These are phyloP conservation scores for Chaetodon trifasciatus DNA, from an alignment of 2,797 vertebrate genomes.

Conservation along the genomic window DNA sequence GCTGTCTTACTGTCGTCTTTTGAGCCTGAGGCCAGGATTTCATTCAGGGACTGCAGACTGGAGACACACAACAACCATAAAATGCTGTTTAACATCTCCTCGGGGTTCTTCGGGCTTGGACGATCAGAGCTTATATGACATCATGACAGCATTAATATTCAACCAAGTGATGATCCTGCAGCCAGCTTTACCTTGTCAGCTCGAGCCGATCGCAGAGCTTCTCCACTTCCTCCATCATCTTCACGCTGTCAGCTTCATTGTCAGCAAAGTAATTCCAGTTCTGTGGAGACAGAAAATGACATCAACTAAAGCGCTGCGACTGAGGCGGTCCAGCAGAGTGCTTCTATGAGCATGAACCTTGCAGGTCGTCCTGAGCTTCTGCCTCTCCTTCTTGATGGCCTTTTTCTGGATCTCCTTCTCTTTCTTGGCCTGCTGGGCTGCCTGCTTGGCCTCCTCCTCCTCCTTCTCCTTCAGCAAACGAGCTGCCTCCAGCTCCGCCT, in stretches of 20 bases:
- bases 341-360: slow-evolving; percentile 84
- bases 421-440: slow-evolving; percentile 92
- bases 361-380: slow-evolving; percentile 96
- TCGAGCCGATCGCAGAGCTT: slow-evolving; percentile 98
- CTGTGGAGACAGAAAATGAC: slow-evolving; percentile 71
- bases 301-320: not conserved
- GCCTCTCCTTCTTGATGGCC: slow-evolving; percentile 97
- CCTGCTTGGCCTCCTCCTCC: slow-evolving; percentile 94
- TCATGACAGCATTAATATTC: not conserved
- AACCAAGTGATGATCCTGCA: not conserved
- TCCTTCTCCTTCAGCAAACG: slow-evolving; percentile 95
- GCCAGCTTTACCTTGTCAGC: slow-evolving; percentile 88
- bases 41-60: slow-evolving; percentile 97
- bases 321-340: not conserved
- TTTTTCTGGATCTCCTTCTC: slow-evolving; percentile 99
- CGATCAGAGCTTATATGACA: no score
- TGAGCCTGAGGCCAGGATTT: slow-evolving; percentile 89
- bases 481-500: slow-evolving; percentile 92
- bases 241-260: slow-evolving; percentile 92
- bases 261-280: slow-evolving; percentile 98
- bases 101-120: not conserved
- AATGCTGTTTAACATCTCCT: not conserved
- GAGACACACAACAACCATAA: slow-evolving; percentile 38
- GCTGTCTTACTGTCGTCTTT: slow-evolving; percentile 92
- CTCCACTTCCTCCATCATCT: slow-evolving; percentile 99